Conservation (phyloP, 2,113 vertebrate genomes). For the Sylvietta virens region DNA sequence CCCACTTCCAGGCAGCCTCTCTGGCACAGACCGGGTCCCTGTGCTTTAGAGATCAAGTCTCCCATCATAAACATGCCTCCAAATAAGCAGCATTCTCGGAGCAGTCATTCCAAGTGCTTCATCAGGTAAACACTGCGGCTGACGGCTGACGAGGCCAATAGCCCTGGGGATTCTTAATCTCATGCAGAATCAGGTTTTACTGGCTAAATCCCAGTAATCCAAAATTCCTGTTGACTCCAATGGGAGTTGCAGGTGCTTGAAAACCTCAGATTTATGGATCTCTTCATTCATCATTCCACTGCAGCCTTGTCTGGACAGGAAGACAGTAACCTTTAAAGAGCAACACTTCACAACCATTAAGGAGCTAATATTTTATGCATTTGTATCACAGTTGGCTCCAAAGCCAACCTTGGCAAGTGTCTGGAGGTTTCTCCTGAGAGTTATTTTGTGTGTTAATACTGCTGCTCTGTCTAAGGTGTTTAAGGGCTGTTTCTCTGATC, state of each 20-base stretch:
- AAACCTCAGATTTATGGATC: background rate
- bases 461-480: constrained; percentile 51
- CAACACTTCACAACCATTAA: constrained; percentile 49
- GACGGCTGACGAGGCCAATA: background rate
- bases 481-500: constrained; percentile 47
- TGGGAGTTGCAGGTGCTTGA: constrained; percentile 36
- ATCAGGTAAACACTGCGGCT: background rate
- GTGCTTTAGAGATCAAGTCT: background rate
- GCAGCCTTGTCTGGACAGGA: constrained; percentile 46
- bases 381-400: constrained; percentile 54
- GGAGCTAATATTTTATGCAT: constrained; percentile 52
- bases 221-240: constrained; percentile 8
- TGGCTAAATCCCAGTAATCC: background rate
- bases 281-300: constrained; percentile 15
- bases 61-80: background rate
- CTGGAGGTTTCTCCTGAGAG: constrained; percentile 55
- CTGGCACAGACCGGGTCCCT: background rate
- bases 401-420: constrained; percentile 47
- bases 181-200: background rate
- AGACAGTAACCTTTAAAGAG: constrained; percentile 60
- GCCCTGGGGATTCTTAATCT: background rate
- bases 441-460: constrained; percentile 40
- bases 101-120: background rate
- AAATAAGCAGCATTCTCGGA: background rate
- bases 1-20: background rate